Base-by-base conservation (phyloP, 2,888 invertebrate species). In the Phoenoteleia sp. region DNA sequence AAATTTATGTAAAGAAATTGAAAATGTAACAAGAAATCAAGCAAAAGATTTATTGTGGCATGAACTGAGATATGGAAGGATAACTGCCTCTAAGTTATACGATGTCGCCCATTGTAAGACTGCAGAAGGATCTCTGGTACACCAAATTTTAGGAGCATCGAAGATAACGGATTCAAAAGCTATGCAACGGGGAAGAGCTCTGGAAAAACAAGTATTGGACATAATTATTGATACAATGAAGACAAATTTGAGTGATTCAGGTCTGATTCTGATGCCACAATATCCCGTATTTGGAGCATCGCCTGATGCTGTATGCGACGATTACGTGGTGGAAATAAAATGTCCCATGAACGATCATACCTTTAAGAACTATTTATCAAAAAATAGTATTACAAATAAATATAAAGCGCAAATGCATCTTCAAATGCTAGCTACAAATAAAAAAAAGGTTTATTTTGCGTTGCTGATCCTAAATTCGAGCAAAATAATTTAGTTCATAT, bases 251-350 rank as follows among this genome's bases (percentile, higher is more conserved):
- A 17, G 3, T 39, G 11, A 69, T 60, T 21, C 45, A 36, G 84
- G 76, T 15, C 64, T 85, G 13, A 23, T 69, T 9, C 15, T 85
- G 3, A 36, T 15, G 0, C 71, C 81, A 21, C n/a, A 58, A 11
- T 71, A 39, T 60, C 86, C 86, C 15, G 29, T 81, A n/a, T 33
- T 86, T n/a, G 77, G 86, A 11, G 86, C 86, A 33, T 86, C 86
- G 11, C 86, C 86, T 3, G 89, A 91, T 89, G 89, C 60, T 1
- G 52, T 88, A 9, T 71, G 82, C 13, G 75, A 85, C 15, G 85
- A 88, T 25, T 81, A 58, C 75, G 75, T 88, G 0, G 62, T 90
- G 6, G 90, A 90, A 89, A 82, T 91, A 9, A 91, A 91, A 71
- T 90, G 88, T 75, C 90, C 84, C 86, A 13, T 29, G 25, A 25